These are phyloP conservation scores for Lycopodina hypogea DNA, from an alignment of 37 sponge, comb jelly and placozoan species.

Conservation along the genomic window DNA sequence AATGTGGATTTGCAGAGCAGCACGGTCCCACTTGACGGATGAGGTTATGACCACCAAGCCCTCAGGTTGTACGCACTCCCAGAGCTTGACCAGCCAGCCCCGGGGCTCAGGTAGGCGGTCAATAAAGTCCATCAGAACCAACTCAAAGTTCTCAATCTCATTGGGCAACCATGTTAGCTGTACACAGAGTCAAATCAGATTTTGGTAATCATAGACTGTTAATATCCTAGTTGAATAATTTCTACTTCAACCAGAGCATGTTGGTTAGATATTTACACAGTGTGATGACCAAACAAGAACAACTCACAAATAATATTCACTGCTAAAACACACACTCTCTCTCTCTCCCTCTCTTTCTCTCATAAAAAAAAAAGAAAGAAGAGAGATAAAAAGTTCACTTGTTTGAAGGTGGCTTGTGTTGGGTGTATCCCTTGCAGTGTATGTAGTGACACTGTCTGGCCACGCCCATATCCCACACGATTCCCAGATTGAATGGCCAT, in stretches of 20 bases:
- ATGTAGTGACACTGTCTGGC: conserved; percentile 5
- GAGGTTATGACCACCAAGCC: conserved; percentile 49
- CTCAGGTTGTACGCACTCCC: conserved; percentile 52
- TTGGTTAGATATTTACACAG: too few relatives aligned
- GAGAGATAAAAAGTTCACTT: conserved; percentile 5
- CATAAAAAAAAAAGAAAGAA: too few relatives aligned
- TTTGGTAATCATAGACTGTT: too few relatives aligned
- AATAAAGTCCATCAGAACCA: conserved; percentile 62
- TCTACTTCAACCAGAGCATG: too few relatives aligned
- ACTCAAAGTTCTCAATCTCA: conserved; percentile 56
- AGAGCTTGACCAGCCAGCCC: conserved; percentile 74
- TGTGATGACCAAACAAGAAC: too few relatives aligned
- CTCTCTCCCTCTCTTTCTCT: too few relatives aligned
- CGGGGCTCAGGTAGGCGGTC: conserved; percentile 59
- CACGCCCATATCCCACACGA: conserved; percentile 1
- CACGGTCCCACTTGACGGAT: conserved; percentile 46
- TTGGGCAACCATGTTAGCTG: conserved; percentile 84
- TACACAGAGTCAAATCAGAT: neutral
- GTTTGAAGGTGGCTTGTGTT: conserved; percentile 18
- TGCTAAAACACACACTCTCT: too few relatives aligned
- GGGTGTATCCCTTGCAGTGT: neutral
- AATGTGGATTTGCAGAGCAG: conserved; percentile 21
- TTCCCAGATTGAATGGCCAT: conserved; percentile 42
- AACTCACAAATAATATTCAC: too few relatives aligned
- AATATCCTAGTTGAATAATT: too few relatives aligned